phyloP scores from a whole-genome alignment of 2,888 invertebrate species.

The Acronicta psi region DNA sequence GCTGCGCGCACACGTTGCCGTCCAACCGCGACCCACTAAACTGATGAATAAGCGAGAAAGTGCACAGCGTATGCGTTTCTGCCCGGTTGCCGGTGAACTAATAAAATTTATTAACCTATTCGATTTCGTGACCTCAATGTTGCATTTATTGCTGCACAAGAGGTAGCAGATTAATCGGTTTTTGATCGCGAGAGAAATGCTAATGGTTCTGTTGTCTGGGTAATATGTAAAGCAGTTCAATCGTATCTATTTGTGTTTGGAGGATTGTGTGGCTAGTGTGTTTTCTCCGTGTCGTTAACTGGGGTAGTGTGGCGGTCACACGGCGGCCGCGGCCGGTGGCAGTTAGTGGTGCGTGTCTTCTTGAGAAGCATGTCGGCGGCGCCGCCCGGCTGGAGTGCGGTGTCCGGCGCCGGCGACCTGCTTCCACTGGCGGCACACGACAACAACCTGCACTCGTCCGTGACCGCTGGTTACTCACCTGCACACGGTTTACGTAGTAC shows the following conservation, averaged over 20 bases:
- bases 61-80: slow-evolving; percentile 58
- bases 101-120: slow-evolving; percentile 64
- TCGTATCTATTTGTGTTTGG: slow-evolving; percentile 31
- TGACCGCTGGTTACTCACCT: slow-evolving; percentile 48
- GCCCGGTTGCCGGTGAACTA: slow-evolving; percentile 61
- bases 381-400: slow-evolving; percentile 49
- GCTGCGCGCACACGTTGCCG: slow-evolving; percentile 55
- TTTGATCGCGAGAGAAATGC: slow-evolving; percentile 43
- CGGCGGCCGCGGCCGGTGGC: slow-evolving; percentile 50
- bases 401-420: slow-evolving; percentile 46
- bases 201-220: slow-evolving; percentile 24
- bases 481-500: slow-evolving; percentile 15
- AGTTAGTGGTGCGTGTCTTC: slow-evolving; percentile 74
- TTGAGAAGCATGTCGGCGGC: slow-evolving; percentile 73
- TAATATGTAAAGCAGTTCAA: slow-evolving; percentile 26
- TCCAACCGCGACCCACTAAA: slow-evolving; percentile 79
- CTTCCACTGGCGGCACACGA: slow-evolving; percentile 42
- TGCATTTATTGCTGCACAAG: slow-evolving; percentile 48
- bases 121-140: slow-evolving; percentile 60
- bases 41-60: slow-evolving; percentile 82
- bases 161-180: slow-evolving; percentile 47
- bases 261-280: slow-evolving; percentile 51
- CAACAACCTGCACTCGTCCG: slow-evolving; percentile 45
- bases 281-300: slow-evolving; percentile 64
- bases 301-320: slow-evolving; percentile 76